phyloP scores from a whole-genome alignment of 1,140 invertebrate genomes.

The Dendrolimus punctatus region DNA sequence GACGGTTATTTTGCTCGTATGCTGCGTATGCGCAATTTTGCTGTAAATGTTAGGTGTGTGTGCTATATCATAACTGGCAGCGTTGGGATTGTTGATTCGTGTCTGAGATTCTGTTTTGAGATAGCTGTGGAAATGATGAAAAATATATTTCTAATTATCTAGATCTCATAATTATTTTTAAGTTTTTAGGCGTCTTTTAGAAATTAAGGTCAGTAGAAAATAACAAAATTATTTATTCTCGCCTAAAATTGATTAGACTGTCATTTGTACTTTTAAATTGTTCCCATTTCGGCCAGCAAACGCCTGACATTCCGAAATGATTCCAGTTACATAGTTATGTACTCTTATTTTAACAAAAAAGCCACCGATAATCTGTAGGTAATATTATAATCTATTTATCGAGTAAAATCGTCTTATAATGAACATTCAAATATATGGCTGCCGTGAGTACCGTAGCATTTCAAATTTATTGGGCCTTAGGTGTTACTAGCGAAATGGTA shows the following conservation, averaged over 20 bases:
- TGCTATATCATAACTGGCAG: too few species aligned
- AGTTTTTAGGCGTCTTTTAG: constrained; percentile 19
- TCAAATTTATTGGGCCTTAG: constrained; percentile 26
- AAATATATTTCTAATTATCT: constrained; percentile 1
- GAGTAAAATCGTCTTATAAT: constrained; percentile 7
- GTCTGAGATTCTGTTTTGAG: too few species aligned
- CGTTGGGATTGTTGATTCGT: too few species aligned
- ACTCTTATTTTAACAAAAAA: constrained; percentile 16
- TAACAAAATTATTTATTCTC: neutral
- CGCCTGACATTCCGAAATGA: constrained; percentile 39
- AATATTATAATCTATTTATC: constrained; percentile 11
- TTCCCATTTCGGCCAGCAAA: constrained; percentile 12
- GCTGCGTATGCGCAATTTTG: too few species aligned
- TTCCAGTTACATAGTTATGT: constrained; percentile 21
- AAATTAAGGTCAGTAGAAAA: constrained; percentile 11
- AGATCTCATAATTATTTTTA: constrained; percentile 23
- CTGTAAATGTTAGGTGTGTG: too few species aligned
- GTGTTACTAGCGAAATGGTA: constrained; percentile 22
- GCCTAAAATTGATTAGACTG: neutral
- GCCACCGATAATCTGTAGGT: constrained; percentile 37
- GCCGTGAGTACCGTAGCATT: constrained; percentile 47
- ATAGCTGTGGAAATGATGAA: neutral
- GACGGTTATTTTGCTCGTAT: too few species aligned
- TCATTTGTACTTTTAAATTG: neutral
- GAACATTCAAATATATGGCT: constrained; percentile 11